Conservation (phyloP, 2,113 vertebrate genomes). For the Laterallus jamaicensis region DNA sequence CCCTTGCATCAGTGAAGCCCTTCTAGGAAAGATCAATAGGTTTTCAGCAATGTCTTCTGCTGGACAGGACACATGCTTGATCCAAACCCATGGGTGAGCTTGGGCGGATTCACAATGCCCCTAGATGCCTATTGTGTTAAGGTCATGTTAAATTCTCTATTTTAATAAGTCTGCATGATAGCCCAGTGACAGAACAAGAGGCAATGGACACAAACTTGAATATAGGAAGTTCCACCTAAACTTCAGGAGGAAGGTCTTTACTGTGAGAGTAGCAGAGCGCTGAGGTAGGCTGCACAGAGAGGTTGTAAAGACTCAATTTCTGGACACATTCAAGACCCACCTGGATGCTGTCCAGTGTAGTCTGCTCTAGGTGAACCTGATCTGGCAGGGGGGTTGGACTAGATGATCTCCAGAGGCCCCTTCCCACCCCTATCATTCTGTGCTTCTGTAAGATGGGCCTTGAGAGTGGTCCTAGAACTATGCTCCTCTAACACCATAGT, state of each 20-base stretch:
- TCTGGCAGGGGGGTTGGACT: too few species aligned
- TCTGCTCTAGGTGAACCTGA: too few species aligned
- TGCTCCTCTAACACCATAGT: background rate
- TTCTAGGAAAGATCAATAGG: background rate
- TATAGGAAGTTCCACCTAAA: too few species aligned
- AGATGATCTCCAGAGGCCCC: too few species aligned
- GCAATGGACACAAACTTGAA: too few species aligned
- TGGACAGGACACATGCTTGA: background rate
- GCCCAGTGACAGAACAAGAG: background rate
- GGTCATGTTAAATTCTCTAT: background rate
- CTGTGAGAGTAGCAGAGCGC: too few species aligned
- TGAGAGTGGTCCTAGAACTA: background rate
- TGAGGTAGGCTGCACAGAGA: too few species aligned
- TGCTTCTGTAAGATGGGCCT: background rate
- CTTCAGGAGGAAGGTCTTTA: too few species aligned
- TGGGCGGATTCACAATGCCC: background rate
- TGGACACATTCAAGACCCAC: too few species aligned
- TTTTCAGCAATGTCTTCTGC: constrained; percentile 4
- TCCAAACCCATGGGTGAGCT: background rate
- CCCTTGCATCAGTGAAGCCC: background rate
- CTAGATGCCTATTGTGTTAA: background rate
- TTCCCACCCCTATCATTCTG: too few species aligned
- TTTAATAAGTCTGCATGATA: background rate
- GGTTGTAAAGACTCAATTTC: too few species aligned
- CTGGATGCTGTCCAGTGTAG: too few species aligned